Conservation (phyloP, 1,140 invertebrate genomes). For the Ylistrum balloti region DNA sequence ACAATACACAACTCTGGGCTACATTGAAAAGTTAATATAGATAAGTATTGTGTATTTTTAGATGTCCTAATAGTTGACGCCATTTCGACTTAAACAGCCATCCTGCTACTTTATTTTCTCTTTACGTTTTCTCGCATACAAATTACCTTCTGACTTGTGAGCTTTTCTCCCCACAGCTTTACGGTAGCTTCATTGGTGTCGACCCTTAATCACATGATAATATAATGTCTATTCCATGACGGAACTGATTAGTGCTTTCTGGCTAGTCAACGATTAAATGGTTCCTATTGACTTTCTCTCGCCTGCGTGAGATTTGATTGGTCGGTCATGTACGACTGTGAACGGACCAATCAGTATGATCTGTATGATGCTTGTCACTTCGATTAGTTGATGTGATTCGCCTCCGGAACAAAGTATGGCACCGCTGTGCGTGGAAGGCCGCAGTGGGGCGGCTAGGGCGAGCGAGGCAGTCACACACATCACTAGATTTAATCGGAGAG, state of each 20-base stretch:
- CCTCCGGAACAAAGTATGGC: conserved; percentile 30
- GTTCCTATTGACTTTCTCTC: background rate
- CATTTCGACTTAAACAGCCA: background rate
- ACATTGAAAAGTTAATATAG: background rate
- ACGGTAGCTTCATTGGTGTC: background rate
- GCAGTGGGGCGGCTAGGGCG: background rate
- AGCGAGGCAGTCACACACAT: conserved; percentile 9
- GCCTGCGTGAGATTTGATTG: conserved; percentile 21
- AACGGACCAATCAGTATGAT: conserved; percentile 15
- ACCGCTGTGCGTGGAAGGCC: background rate
- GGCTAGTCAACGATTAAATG: conserved; percentile 38
- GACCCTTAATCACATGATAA: conserved; percentile 32
- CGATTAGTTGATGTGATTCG: conserved; percentile 33
- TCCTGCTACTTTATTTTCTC: background rate
- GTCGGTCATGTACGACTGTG: conserved; percentile 21
- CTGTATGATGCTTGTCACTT: conserved; percentile 33
- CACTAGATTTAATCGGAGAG: background rate
- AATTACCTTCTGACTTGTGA: conserved; percentile 12
- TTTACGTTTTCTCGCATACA: background rate
- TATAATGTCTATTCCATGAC: conserved; percentile 16
- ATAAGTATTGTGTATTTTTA: background rate
- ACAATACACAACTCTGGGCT: background rate
- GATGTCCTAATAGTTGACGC: background rate
- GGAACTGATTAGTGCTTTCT: conserved; percentile 26
- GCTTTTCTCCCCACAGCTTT: background rate